Percentiles rank a stretch among this genome's conserved stretches.
Evolutionary conservation across 2,113 vertebrate species (phyloP).

Genomic region (Psittacula cyanocephala): DNA sequence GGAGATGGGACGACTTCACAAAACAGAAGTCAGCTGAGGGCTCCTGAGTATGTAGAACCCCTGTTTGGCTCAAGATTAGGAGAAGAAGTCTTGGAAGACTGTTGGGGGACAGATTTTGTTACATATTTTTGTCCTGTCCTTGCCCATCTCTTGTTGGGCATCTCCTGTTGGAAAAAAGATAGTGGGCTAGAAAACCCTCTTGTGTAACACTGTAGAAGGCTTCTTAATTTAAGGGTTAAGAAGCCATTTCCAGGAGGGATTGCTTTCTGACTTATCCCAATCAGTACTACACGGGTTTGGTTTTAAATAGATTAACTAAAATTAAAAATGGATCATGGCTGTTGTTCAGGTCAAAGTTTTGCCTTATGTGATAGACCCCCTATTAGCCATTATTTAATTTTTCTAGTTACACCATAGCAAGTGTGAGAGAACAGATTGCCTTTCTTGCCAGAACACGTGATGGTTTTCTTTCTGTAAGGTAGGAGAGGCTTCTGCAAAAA

Average conservation of each 20-base stretch:
- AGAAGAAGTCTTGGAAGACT: neutral
- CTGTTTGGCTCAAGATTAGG: neutral
- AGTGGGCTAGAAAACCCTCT: neutral
- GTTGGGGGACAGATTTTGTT: neutral
- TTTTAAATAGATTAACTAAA: neutral
- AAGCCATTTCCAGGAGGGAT: neutral
- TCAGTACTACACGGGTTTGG: neutral
- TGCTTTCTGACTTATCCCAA: neutral
- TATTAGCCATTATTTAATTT: neutral
- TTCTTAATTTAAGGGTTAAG: neutral
- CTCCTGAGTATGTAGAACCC: neutral
- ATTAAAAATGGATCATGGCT: neutral
- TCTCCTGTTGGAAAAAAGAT: neutral
- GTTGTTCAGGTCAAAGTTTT: conserved; percentile 12
- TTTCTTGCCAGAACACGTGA: neutral
- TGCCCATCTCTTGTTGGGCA: neutral
- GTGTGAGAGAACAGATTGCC: neutral
- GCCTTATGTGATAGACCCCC: neutral
- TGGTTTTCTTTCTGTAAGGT: neutral
- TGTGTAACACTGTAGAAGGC: neutral
- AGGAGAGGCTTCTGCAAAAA: neutral
- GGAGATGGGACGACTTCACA: neutral
- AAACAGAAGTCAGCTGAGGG: neutral
- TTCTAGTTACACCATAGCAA: neutral
- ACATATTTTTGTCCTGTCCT: neutral